Conservation (phyloP, 1,140 invertebrate species). For the Drosophila quadrilineata region DNA sequence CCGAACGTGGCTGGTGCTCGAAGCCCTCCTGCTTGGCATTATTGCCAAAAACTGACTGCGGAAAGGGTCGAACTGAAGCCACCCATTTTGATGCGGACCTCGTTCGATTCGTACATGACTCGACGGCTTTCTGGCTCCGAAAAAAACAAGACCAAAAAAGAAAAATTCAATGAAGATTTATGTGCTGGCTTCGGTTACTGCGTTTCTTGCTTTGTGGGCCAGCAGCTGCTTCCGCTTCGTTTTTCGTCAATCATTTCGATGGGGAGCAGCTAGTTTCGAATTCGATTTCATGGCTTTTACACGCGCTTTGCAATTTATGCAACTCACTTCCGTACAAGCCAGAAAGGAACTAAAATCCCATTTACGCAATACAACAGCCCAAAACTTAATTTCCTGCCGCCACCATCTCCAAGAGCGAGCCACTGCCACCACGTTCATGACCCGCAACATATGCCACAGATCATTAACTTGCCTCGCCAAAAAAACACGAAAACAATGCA, state of each 20-base stretch:
- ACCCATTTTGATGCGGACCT: constrained; percentile 19
- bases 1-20: background rate
- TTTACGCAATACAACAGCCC: constrained; percentile 73
- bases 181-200: constrained; percentile 61
- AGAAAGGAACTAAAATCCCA: constrained; percentile 65
- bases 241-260: constrained; percentile 67
- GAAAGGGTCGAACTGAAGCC: constrained; percentile 1
- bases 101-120: constrained; percentile 51
- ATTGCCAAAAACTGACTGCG: too few species aligned
- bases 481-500: background rate
- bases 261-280: constrained; percentile 53
- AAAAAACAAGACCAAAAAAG: too few species aligned
- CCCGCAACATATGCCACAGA: constrained; percentile 74
- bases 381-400: constrained; percentile 74
- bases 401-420: background rate
- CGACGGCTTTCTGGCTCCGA: constrained; percentile 44
- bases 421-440: constrained; percentile 31
- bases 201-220: constrained; percentile 43
- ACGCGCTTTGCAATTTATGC: constrained; percentile 74
- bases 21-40: too few species aligned
- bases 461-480: constrained; percentile 56
- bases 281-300: constrained; percentile 77
- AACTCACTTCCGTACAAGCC: constrained; percentile 63
- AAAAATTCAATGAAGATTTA: constrained; percentile 76
- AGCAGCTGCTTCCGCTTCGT: constrained; percentile 36